A percentile compares a stretch with the other conserved stretches of the same genome.
These are phyloP conservation scores for Alethe castanea DNA, from an alignment of 2,113 vertebrate species.

Conservation along the genomic window DNA sequence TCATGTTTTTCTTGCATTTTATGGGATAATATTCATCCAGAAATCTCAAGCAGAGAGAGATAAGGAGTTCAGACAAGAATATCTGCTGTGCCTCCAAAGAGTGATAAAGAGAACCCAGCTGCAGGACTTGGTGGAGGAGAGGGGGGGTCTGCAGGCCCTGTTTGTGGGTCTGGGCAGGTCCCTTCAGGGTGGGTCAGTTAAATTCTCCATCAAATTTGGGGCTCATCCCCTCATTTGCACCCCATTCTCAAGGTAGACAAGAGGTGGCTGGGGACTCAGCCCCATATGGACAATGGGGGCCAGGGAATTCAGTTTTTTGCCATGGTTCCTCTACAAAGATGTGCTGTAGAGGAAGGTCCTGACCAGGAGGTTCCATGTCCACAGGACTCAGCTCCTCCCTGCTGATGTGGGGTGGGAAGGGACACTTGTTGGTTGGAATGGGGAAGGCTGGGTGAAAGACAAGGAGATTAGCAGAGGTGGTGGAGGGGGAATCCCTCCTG, in stretches of 20 bases:
- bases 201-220: not conserved
- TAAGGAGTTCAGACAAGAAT: slow-evolving; percentile 3
- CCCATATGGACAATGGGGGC: accelerated
- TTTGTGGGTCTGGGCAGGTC: not conserved
- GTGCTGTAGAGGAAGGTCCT: not conserved
- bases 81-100: not conserved
- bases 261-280: not conserved
- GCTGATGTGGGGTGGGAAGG: not conserved
- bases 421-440: not conserved
- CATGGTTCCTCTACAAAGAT: not conserved
- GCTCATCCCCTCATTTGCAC: not conserved
- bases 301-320: not conserved
- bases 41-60: slow-evolving; percentile 41
- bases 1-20: slow-evolving; percentile 57
- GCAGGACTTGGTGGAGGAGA: not conserved
- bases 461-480: not conserved
- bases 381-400: not conserved
- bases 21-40: slow-evolving; percentile 35
- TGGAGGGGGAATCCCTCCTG: not conserved
- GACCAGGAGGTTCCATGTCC: not conserved
- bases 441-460: not conserved
- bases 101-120: not conserved
- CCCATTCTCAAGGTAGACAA: accelerated
- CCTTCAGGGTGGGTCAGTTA: not conserved
- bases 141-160: not conserved